phyloP scores from a whole-genome alignment of 2,888 invertebrate species.

The Minunthozetes semirufus region DNA sequence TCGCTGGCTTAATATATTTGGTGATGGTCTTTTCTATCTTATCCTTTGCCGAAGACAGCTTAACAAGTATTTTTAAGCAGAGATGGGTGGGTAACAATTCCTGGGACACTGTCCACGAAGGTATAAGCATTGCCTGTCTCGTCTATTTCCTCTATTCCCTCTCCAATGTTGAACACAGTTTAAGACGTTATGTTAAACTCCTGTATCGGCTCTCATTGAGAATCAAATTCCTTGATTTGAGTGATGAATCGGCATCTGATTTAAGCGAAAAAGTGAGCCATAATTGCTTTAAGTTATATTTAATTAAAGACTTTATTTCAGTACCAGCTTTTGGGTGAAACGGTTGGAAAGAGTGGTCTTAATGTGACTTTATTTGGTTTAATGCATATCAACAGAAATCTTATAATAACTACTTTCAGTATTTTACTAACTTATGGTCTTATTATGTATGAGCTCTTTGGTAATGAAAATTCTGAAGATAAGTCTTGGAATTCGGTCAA shows the following conservation, averaged over 20 bases:
- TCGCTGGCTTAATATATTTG: neutral
- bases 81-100: neutral
- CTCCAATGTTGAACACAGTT: neutral
- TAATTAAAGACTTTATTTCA: neutral
- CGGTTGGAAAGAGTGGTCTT: neutral
- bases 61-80: neutral
- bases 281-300: neutral
- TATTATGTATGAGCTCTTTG: neutral
- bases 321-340: neutral
- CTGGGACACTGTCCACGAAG: neutral
- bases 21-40: neutral
- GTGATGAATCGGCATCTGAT: neutral
- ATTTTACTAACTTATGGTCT: neutral
- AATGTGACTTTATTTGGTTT: neutral
- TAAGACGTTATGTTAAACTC: neutral
- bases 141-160: neutral
- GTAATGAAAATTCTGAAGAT: too few relatives aligned
- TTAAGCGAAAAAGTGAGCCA: neutral
- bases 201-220: neutral
- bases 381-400: neutral
- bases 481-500: too few relatives aligned
- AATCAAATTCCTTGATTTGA: neutral
- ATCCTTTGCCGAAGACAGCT: neutral
- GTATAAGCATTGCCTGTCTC: neutral
- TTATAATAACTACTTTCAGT: neutral